Base-by-base conservation (phyloP, 2,113 vertebrate genomes). In the Oncorhynchus tshawytscha region DNA sequence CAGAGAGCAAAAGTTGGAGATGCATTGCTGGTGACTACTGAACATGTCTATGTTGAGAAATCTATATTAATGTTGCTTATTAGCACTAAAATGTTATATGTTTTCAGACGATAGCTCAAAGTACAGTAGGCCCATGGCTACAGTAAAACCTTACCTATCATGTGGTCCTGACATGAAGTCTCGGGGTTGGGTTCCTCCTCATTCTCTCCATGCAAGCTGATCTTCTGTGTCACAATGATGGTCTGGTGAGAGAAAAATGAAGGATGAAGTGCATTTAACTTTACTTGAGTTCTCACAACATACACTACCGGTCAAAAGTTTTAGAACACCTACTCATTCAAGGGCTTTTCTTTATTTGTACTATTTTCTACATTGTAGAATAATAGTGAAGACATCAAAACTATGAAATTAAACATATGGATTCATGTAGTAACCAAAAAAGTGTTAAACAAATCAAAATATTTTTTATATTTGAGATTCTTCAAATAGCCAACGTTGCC, bases 161-260 rank as follows among this genome's bases (percentile, higher is more conserved):
- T 86, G 84, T 94, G 94, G 88, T 92, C 96, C 88, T 95, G 96
- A 91, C 94, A 93, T 13, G 91, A 76, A 18, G 93, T 77, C 25
- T 95, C 94, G 64, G 85, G 78, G 74, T 91, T 78, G 79, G 85
- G 78, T 57, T 93, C 93, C 75, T 94, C 94, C 24, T 87, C 84
- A 68, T 92, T 92, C 77, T 95, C 95, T 87, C 72, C 78, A 64
- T 73, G 79, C 18, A 88, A 83, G 89, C 78, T 91, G 80, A 86
- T 91, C 93, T 94, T 94, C 90, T 88, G 89, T 72, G 83, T 83
- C 75, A 91, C 87, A 70, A 93, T 80, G 78, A 95, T 92, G 60
- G 91, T 90, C 96, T 97, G 86, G 73, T 79, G 68, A 3, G 82
- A 5, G 18, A 18, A 54, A 15, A 54, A 54, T 16, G 51, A 54